A percentile compares a stretch with the other conserved stretches of the same genome.
Evolutionary conservation across 2,113 vertebrate species (phyloP).

Genomic region (Oxyura jamaicensis): DNA sequence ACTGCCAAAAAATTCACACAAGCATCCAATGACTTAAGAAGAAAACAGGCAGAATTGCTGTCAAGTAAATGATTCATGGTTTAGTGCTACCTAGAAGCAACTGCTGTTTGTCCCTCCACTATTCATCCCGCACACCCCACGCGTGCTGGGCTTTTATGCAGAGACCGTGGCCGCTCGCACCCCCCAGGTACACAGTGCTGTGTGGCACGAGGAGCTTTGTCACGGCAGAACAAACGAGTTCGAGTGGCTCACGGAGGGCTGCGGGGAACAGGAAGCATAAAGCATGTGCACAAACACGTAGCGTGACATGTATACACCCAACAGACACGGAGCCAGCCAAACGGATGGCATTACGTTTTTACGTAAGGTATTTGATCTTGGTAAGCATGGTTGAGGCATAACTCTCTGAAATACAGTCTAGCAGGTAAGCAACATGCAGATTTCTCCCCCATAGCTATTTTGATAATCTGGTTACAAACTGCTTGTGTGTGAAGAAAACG

Average conservation of each 20-base stretch:
- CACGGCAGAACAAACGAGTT: background rate
- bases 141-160: background rate
- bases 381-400: background rate
- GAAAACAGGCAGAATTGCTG: background rate
- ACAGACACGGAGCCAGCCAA: background rate
- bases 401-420: background rate
- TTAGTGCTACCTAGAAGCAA: slow-evolving; percentile 30
- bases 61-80: slow-evolving; percentile 58
- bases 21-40: slow-evolving; percentile 21
- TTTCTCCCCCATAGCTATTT: background rate
- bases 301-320: background rate
- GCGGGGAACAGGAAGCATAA: background rate
- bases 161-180: slow-evolving; percentile 12
- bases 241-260: background rate
- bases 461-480: background rate
- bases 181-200: too few species aligned
- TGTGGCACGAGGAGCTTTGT: too few species aligned
- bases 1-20: slow-evolving; percentile 60
- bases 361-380: background rate
- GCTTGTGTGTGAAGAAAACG: background rate
- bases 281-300: background rate
- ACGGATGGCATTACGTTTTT: background rate
- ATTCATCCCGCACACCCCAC: slow-evolving; percentile 30
- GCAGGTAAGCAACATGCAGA: background rate
- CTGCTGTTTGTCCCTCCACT: slow-evolving; percentile 27